phyloP scores from a whole-genome alignment of 2,888 invertebrate species.

The Stictocephala bisonia region DNA sequence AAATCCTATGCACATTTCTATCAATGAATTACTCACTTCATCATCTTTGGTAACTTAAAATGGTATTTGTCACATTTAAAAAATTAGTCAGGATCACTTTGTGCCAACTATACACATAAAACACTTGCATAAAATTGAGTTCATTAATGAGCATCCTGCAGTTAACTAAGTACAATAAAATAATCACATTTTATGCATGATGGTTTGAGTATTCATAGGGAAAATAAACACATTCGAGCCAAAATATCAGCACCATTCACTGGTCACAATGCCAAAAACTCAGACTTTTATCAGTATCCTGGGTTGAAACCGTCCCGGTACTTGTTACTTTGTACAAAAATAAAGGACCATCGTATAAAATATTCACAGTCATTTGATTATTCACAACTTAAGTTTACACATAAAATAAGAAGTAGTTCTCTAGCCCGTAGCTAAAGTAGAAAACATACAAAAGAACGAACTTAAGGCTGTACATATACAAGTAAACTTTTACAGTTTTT shows the following conservation, averaged over 20 bases:
- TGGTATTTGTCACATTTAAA: background rate
- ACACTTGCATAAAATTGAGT: slow-evolving; percentile 4
- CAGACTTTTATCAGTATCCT: slow-evolving; percentile 33
- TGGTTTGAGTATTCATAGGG: background rate
- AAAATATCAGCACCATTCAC: slow-evolving; percentile 45
- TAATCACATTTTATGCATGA: slow-evolving; percentile 5
- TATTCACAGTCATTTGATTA: slow-evolving; percentile 28
- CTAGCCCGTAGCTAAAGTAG: slow-evolving; percentile 26
- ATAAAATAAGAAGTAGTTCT: slow-evolving; percentile 27
- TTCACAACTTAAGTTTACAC: slow-evolving; percentile 38
- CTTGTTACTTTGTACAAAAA: slow-evolving; percentile 37
- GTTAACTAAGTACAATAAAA: slow-evolving; percentile 36
- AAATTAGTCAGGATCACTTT: background rate
- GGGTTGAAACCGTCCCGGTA: slow-evolving; percentile 12
- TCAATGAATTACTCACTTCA: slow-evolving; percentile 9
- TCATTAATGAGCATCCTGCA: slow-evolving; percentile 17
- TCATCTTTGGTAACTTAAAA: slow-evolving; percentile 44
- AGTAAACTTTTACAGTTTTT: slow-evolving; percentile 15
- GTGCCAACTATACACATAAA: background rate
- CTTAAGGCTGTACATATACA: slow-evolving; percentile 20
- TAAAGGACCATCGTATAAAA: slow-evolving; percentile 31
- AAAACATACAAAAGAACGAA: slow-evolving; percentile 25
- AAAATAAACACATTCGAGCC: slow-evolving; percentile 33
- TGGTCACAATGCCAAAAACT: slow-evolving; percentile 35
- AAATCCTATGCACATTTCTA: slow-evolving; percentile 26